Evolutionary conservation across 2,797 vertebrate genomes (phyloP), one percentile per base, ranked within the genome.

Genomic region (Myotis pilosus): DNA sequence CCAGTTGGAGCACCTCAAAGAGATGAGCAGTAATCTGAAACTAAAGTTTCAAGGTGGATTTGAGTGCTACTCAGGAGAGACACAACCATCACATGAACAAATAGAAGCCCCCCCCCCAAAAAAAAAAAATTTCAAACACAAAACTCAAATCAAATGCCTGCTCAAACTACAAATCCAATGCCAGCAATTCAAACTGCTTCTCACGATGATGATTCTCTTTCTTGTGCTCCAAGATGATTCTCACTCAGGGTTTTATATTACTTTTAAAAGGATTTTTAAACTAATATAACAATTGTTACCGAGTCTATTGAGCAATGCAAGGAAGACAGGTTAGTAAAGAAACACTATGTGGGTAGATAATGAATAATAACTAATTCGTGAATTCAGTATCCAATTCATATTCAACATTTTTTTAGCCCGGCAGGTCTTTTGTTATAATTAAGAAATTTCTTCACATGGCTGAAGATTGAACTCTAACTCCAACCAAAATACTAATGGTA

Each of bases 401-500:
- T 47, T 68, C n/a, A 83, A 13, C 33, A 82, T 51, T 91, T 92
- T 92, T 62, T 84, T 57, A 82, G 74, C 41, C 53, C 71, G 88
- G 20, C 6, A 69, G 8, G 30, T 53, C 55, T 92, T 89, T 80
- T 66, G 41, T 75, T 75, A 44, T 64, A 62, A 93, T 66, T 53
- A 83, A 86, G 66, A 87, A 2, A 33, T 33, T 15, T 71, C n/a
- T 25, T 49, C 75, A 41, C 11, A 5, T 57, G 8, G n/a, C 28
- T 75, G 64, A 89, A 41, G 28, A 92, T 89, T 87, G 91, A 92
- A 22, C 17, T 95, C 36, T 74, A 53, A 75, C 55, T 82, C 17
- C 33, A 94, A 49, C 72, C 16, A 95, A 95, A 95, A 91, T 49
- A 87, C 20, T 57, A 91, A 41, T 76, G 38, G 22, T 75, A 78